Base-by-base conservation (phyloP, 2,113 vertebrate species). In the Emydocephalus ijimae region DNA sequence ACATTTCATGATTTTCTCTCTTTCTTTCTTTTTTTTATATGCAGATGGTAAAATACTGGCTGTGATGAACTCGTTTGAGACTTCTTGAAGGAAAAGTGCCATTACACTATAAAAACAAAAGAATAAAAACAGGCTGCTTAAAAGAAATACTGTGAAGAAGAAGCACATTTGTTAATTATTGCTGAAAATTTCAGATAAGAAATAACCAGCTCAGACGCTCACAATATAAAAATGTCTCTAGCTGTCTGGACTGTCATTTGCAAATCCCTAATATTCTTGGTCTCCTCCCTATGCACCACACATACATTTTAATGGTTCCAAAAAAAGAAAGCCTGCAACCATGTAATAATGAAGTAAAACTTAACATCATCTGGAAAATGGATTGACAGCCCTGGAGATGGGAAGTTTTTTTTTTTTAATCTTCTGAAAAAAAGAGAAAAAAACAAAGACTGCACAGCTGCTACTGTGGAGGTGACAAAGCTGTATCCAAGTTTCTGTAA, bases 31-130 rank as follows among this genome's bases (percentile, higher is more conserved):
- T 96, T 95, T 89, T 96, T 94, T 89, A 92, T 18, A 3, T 97
- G 96, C 96, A 97, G 95, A 96, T 97, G 96, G 96, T 97, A 97
- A 97, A 98, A 97, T 96, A 96, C 94, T 94, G 95, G 91, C 96
- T 98, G 96, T 95, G 95, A 93, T 94, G 95, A 97, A 97, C 95
- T 96, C 93, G 92, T 96, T 95, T 95, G 88, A 89, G 92, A 89
- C 94, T 96, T 93, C 93, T 93, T 89, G 96, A 95, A 94, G 94
- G 95, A 96, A 95, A 94, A 69, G 59, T 96, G 92, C 93, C 94
- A 92, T 92, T 93, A 91, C 6, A 64, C 85, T 94, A 54, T 2
- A 23, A 92, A 39, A 39, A 39, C 48, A 91, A 91, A 89, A 94
- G 54, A 93, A 94, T 50, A 15, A 59, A 91, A 92, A 90, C 74